These are phyloP conservation scores for Willowsia nigromaculata DNA, from an alignment of 2,888 invertebrate species.

Conservation along the genomic window DNA sequence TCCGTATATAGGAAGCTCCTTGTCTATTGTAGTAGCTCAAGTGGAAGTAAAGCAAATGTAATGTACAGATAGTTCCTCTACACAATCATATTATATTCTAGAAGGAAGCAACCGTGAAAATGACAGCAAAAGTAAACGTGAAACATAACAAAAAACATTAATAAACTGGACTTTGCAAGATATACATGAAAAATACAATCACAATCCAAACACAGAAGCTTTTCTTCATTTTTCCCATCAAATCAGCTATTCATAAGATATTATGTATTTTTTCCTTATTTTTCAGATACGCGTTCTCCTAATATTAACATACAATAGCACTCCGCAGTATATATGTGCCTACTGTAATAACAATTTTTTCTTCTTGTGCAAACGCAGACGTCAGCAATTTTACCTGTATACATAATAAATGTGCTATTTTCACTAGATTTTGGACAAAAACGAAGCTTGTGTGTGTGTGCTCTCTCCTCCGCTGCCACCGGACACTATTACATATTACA, in stretches of 20 bases:
- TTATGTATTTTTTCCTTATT: conserved; percentile 1
- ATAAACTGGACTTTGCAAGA: background rate
- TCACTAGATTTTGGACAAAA: conserved; percentile 32
- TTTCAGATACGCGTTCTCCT: background rate
- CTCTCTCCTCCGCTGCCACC: background rate
- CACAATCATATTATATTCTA: background rate
- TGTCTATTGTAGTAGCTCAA: background rate
- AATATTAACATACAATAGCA: background rate
- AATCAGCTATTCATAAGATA: conserved; percentile 60
- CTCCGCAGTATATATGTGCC: background rate
- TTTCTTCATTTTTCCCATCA: conserved; percentile 49
- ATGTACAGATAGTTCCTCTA: too few species aligned
- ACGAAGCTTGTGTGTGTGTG: background rate
- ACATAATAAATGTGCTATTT: conserved; percentile 61
- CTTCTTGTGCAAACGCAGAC: conserved; percentile 40
- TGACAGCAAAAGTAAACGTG: background rate
- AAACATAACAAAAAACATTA: conserved; percentile 19
- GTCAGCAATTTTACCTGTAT: conserved; percentile 58
- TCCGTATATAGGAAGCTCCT: background rate
- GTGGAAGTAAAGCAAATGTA: background rate
- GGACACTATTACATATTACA: conserved; percentile 38
- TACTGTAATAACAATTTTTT: conserved; percentile 44
- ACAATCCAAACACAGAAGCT: background rate
- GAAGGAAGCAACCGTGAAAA: background rate
- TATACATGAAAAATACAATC: conserved; percentile 5